Base-by-base conservation (phyloP, 1,140 invertebrate species). In the Drosophila varians region DNA sequence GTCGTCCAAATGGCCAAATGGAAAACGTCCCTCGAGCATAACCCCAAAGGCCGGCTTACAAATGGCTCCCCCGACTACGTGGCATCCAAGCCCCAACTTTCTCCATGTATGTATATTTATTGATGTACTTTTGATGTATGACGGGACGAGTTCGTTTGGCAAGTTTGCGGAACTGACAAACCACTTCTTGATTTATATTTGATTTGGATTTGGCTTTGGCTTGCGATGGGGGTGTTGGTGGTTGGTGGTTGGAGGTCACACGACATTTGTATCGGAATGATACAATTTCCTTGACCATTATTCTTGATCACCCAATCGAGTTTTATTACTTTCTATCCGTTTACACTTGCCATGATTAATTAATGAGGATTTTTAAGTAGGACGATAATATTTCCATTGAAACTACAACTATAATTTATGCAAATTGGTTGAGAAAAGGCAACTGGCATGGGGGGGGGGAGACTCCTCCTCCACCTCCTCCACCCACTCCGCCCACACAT, bases 51-150 rank as follows among this genome's bases (percentile, higher is more conserved):
- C 26, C 55, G 26, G 23, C 23, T 64, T 21, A 38, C 60, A 38
- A 64, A 64, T 64, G 60, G 19, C 31, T 21, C 5, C 9, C 4
- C 36, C 52, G 40, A 40, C 31, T 40, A 28, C 9, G 26, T 23
- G 14, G 34, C 18, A 6, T 16, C 28, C 28, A 31, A 28, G 9
- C 8, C 34, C 34, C 54, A 43, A 7, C 26, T 57, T 26, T 21
- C 9, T 26, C 26, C 9, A 1, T 28, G 7, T 28, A 28, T 11
- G 21, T 43, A 58, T 36, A 36, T 36, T 14, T n/a, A 8, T 65
- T 61, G 60, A 65, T 65, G 57, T 28, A 65, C 61, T n/a, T 64
- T 65, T 65, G 61, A 65, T 64, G 43, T 65, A 64, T 42, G 57
- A 65, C 61, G 64, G 58, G 19, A 46, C 25, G 23, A 45, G 16